A percentile compares a stretch with the other conserved stretches of the same genome.
phyloP scores from a whole-genome alignment of 2,113 vertebrate species.

The Engraulis encrasicolus region DNA sequence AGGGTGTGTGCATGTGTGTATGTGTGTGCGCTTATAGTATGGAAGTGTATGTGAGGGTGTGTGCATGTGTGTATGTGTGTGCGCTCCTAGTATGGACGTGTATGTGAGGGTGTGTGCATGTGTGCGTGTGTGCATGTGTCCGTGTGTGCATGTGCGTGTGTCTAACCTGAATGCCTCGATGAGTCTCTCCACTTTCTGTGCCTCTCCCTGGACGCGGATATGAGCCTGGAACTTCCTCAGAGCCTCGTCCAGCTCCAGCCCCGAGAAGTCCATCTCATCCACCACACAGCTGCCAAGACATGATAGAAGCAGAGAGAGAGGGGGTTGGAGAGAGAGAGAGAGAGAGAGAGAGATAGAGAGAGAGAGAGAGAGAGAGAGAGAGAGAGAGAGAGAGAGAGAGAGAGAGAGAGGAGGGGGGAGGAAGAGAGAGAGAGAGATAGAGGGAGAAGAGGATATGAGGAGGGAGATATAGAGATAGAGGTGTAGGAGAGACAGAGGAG shows the following conservation, averaged over 20 bases:
- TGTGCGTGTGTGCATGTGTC: background rate
- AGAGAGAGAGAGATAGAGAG: background rate
- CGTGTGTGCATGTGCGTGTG: constrained; percentile 22
- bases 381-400: too few species aligned
- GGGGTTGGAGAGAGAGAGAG: background rate
- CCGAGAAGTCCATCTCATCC: constrained; percentile 98
- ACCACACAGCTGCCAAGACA: constrained; percentile 86
- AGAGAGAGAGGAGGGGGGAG: background rate
- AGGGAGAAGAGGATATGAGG: background rate
- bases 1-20: background rate
- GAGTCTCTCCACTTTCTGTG: constrained; percentile 97
- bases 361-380: background rate
- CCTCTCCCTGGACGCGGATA: constrained; percentile 95
- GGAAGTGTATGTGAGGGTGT: constrained; percentile 21
- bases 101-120: background rate
- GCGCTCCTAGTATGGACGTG: constrained; percentile 38
- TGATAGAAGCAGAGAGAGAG: background rate
- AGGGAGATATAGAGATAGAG: constrained; percentile 5
- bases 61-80: background rate
- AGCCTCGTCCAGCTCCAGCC: constrained; percentile 96
- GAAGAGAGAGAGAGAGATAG: background rate
- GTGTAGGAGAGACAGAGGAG: too few species aligned
- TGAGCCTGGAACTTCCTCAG: constrained; percentile 97
- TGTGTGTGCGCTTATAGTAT: background rate
- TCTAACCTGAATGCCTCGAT: constrained; percentile 98